These are phyloP conservation scores for Arctia plantaginis DNA, from an alignment of 2,888 invertebrate genomes.

Conservation along the genomic window DNA sequence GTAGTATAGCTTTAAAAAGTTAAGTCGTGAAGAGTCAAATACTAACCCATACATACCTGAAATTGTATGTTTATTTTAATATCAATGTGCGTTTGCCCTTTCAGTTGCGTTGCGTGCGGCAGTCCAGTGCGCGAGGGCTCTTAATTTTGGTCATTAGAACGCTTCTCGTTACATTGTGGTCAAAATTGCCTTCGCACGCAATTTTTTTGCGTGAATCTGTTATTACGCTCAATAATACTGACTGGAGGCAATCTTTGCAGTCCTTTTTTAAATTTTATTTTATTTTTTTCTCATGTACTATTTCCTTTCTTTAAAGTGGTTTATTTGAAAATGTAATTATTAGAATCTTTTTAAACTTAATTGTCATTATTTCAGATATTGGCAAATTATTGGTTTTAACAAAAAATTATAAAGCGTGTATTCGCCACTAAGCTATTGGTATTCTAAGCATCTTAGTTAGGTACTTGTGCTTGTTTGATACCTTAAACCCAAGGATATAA, in stretches of 20 bases:
- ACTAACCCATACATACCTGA: background rate
- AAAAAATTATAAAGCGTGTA: no score
- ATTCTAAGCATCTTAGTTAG: no score
- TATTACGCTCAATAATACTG: constrained; percentile 28
- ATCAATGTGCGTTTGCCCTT: constrained; percentile 50
- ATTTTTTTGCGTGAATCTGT: constrained; percentile 43
- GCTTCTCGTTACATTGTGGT: constrained; percentile 56
- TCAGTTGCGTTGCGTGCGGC: constrained; percentile 42
- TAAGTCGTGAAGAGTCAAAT: background rate
- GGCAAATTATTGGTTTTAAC: no score
- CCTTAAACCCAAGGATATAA: no score
- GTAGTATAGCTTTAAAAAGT: no score
- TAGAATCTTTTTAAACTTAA: no score
- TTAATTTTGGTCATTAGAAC: constrained; percentile 76
- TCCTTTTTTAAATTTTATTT: constrained; percentile 14
- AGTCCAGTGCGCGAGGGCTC: constrained; percentile 46
- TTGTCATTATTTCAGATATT: no score
- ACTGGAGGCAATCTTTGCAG: background rate
- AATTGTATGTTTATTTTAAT: constrained; percentile 3
- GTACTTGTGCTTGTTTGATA: no score
- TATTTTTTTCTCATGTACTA: background rate
- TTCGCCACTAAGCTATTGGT: no score
- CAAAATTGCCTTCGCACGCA: constrained; percentile 59
- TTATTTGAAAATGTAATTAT: background rate
- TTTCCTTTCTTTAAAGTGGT: background rate